Conservation (phyloP, 2,113 vertebrate genomes). For the Callionymus lyra region DNA sequence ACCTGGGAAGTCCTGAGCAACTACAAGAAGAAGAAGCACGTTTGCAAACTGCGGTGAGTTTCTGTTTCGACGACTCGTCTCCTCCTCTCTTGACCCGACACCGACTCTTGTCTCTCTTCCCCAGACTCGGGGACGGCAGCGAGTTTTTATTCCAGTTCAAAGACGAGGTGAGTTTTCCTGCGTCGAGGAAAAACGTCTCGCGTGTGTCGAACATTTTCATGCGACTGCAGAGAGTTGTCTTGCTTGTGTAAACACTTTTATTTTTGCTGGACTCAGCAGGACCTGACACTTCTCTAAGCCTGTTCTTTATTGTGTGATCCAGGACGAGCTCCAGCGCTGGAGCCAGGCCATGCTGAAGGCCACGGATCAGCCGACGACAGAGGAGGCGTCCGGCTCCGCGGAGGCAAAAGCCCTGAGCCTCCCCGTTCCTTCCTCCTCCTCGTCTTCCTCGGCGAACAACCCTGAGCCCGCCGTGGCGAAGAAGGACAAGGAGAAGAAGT, state of each 20-base stretch:
- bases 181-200: no score
- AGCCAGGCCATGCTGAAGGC: constrained; percentile 75
- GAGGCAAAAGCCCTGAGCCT: constrained; percentile 75
- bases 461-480: constrained; percentile 75
- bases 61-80: neutral
- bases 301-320: constrained; percentile 17
- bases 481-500: constrained; percentile 91
- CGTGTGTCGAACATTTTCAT: no score
- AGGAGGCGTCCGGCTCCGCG: constrained; percentile 65
- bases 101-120: constrained; percentile 27
- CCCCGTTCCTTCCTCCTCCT: constrained; percentile 61
- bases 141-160: constrained; percentile 95
- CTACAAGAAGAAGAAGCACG: constrained; percentile 95
- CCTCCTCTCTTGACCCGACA: no score
- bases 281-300: no score
- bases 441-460: constrained; percentile 50
- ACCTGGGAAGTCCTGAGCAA: constrained; percentile 77
- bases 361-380: constrained; percentile 68
- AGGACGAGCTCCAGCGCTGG: constrained; percentile 91
- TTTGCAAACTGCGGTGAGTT: constrained; percentile 84
- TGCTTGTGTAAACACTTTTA: no score
- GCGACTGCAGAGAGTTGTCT: no score
- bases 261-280: no score
- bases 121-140: constrained; percentile 81
- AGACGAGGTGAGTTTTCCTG: constrained; percentile 86